Conservation (phyloP, 2,888 invertebrate species). For the Diarsia dahlii region DNA sequence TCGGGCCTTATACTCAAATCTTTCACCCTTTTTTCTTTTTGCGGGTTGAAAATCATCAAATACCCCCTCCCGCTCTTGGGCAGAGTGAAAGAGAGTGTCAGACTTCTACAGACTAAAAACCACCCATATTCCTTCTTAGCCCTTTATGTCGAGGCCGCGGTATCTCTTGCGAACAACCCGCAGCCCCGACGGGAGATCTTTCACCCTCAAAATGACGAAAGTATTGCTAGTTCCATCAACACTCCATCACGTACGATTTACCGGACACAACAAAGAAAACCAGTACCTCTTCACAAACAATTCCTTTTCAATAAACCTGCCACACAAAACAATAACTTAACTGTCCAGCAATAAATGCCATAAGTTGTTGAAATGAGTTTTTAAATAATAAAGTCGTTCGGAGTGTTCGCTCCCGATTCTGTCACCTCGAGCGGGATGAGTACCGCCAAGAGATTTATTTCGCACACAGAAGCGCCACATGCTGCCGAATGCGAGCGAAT, state of each 20-base stretch:
- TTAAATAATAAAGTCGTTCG: slow-evolving; percentile 69
- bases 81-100: no score
- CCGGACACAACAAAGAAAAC: neutral
- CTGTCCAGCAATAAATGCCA: slow-evolving; percentile 42
- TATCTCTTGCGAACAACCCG: no score
- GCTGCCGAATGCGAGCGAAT: slow-evolving; percentile 15
- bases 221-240: neutral
- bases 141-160: no score
- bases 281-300: neutral
- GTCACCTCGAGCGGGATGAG: slow-evolving; percentile 73
- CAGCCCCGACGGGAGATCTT: no score
- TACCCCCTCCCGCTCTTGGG: no score
- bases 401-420: slow-evolving; percentile 77
- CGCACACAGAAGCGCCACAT: slow-evolving; percentile 57
- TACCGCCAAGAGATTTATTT: slow-evolving; percentile 75
- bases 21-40: no score
- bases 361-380: slow-evolving; percentile 64
- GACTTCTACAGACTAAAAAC: no score
- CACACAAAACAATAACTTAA: slow-evolving; percentile 43
- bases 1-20: no score
- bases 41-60: no score
- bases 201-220: neutral
- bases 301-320: slow-evolving; percentile 14
- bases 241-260: neutral
- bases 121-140: no score